Base-by-base conservation (phyloP, 2,888 invertebrate species). In the Ariolimax columbianus region DNA sequence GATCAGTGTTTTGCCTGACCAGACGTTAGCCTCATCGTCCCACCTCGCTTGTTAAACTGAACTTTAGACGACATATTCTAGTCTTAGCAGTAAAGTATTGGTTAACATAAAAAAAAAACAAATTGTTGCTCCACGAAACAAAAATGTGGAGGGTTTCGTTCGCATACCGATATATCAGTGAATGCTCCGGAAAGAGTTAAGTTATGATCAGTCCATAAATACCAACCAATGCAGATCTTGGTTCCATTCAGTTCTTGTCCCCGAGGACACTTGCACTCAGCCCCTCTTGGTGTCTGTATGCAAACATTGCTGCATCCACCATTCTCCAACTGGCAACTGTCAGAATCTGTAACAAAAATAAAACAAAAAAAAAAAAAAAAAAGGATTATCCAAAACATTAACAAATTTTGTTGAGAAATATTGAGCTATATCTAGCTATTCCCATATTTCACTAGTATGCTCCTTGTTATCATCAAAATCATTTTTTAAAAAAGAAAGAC, bases 211-310 rank as follows among this genome's bases (percentile, higher is more conserved):
- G 63, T 23, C 33, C 14, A 33, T 26, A 38, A n/a, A 0, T 30
- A 79, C 83, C 90, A 89, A 94, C 94, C 94, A 40, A 93, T 89
- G 90, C 94, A 95, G 6, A 90, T 90, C 83, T 91, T 93, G 9
- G 94, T 93, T 51, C 93, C 94, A 82, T 95, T 95, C 7, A 99
- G 95, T 88, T 96, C 96, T 93, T 98, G 97, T 0, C 99, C 99
- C 0, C 95, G 93, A 0, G 98, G 98, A 94, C 99, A 99, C 0
- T 96, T 95, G 92, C 99, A 99, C 73, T 97, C 95, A 0, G 98
- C 97, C 0, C 99, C 99, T 87, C 94, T 92, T 17, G 95, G 95
- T 11, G 94, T 94, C 89, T 92, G 93, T 80, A 92, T 91, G 89
- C 95, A 95, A 72, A 90, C 88, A 90, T 92, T 93, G 40, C 93